Base-by-base conservation (phyloP, 2,888 invertebrate species). In the Craniophora ligustri region DNA sequence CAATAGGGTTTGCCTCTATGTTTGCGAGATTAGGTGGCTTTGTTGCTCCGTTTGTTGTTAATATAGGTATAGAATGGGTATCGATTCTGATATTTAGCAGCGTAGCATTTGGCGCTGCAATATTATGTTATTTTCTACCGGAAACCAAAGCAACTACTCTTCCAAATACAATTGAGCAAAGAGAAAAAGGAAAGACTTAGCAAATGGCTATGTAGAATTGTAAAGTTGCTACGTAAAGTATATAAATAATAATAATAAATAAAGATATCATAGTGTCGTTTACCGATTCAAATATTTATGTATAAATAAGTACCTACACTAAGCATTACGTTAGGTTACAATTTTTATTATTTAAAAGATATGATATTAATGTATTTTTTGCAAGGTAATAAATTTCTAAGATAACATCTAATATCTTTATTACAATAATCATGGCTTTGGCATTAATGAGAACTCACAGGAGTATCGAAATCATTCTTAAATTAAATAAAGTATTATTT, bases 1-100 rank as follows among this genome's bases (percentile, higher is more conserved):
- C 96, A 0, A 95, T 97, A 73, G 97, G 96, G n/a, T 92, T 95
- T 26, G 94, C 95, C 49, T 96, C 96, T 1, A 94, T 95, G 86
- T 95, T 95, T 74, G 96, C 95, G 0, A 93, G 96, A 74, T 79
- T 95, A 38, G 96, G 96, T 21, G 96, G 96, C 10, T 95, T 96
- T 78, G 78, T 95, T 15, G 95, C 96, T 4, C 96, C 96, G 0
- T 96, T 95, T 81, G 94, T 96, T 1, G 95, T 95, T 0, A 94
- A 95, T 63, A 88, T 92, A 55, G 89, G 84, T 7, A 72, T 83
- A 21, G 87, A 92, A 68, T 90, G 90, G 89, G 79, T 80, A 1
- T 90, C 92, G 7, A 84, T 91, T 42, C 54, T 82, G 28, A 84
- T 90, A 77, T 92, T 93, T 54, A 87, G 89, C 61, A 55, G 73